Conservation (phyloP, 2,113 vertebrate genomes). For the Chamaea fasciata region DNA sequence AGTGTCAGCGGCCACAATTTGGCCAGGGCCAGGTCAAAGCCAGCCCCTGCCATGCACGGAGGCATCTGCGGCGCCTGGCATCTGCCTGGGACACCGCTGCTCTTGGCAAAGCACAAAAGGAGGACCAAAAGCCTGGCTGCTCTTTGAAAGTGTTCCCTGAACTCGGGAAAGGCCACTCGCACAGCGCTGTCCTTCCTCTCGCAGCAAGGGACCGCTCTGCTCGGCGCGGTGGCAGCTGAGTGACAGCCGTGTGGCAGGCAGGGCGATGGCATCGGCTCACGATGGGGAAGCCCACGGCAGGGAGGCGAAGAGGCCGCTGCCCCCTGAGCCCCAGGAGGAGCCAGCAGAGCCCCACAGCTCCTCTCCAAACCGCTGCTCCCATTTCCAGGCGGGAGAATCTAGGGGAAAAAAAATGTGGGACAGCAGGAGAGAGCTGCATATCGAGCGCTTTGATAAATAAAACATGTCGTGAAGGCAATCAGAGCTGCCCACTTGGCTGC, state of each 20-base stretch:
- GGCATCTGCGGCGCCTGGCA: background rate
- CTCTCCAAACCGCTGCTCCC: background rate
- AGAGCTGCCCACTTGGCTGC: constrained; percentile 29
- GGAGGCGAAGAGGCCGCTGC: accelerated
- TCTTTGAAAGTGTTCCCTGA: background rate
- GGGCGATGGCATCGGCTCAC: accelerated
- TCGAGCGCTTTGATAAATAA: constrained; percentile 52
- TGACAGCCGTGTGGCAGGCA: background rate
- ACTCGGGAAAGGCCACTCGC: background rate
- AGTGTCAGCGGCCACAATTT: accelerated
- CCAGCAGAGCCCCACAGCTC: background rate
- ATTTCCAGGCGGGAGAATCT: background rate
- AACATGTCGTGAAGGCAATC: constrained; percentile 38
- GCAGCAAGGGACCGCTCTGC: background rate
- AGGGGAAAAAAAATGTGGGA: background rate
- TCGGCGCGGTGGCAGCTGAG: background rate
- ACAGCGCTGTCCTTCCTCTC: background rate
- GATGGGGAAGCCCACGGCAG: background rate
- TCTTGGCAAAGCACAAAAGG: background rate
- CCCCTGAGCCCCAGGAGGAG: background rate
- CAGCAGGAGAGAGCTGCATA: background rate
- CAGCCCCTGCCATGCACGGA: background rate
- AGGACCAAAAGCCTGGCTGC: background rate
- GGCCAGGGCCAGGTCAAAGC: background rate
- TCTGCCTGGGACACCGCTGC: background rate